Conservation (phyloP, 2,113 vertebrate genomes). For the Chloropsis hardwickii region DNA sequence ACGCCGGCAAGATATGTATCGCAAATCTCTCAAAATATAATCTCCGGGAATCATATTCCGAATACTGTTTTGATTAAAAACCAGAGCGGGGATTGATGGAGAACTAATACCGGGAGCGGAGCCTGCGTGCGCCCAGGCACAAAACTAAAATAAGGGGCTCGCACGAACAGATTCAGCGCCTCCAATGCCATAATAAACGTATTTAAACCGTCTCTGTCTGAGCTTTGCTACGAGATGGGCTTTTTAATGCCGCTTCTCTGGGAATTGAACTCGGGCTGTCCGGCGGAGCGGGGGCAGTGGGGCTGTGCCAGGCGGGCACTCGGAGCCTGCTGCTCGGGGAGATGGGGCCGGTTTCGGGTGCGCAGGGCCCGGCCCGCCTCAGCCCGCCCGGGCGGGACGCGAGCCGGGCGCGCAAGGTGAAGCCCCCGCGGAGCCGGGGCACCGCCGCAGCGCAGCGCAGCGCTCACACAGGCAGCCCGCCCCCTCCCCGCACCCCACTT, state of each 20-base stretch:
- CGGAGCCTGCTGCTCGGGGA: neutral
- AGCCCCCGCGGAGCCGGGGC: too few species aligned
- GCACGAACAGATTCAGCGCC: neutral
- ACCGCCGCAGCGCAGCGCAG: fast-evolving
- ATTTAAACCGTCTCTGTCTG: neutral
- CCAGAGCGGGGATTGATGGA: constrained; percentile 54
- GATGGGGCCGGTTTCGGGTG: neutral
- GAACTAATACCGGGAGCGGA: constrained; percentile 40
- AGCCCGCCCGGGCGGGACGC: too few species aligned
- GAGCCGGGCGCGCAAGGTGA: neutral
- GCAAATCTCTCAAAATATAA: constrained; percentile 83
- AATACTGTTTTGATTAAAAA: constrained; percentile 88
- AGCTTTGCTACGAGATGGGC: neutral
- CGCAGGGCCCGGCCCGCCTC: neutral
- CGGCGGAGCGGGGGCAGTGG: neutral
- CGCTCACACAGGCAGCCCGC: neutral
- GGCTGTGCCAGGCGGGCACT: neutral
- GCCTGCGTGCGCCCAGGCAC: neutral
- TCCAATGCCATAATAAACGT: neutral
- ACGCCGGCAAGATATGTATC: constrained; percentile 69
- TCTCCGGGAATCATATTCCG: constrained; percentile 83
- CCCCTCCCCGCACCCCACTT: neutral
- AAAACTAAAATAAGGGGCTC: neutral
- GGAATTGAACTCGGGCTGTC: fast-evolving
- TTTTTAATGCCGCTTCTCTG: neutral